Evolutionary conservation across 2,888 invertebrate genomes (phyloP), one percentile per base, ranked within the genome.

Genomic region (Linnaemya vulpina): DNA sequence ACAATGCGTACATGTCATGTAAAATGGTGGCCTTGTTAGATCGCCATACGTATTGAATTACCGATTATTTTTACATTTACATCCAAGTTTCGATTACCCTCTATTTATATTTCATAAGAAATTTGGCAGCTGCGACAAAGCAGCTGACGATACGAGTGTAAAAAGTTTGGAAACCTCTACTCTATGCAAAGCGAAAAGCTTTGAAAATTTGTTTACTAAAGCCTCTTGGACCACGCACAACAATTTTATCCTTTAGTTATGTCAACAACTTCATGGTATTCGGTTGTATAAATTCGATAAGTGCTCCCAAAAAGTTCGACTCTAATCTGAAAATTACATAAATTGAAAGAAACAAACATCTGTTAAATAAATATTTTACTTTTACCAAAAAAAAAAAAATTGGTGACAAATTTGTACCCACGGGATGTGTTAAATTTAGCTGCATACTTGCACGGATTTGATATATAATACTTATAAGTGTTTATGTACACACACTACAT

Each of bases 231-330:
- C 55, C 65, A 46, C 4, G 22, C 35, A 13, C 4, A 60, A 22
- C 15, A 43, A 38, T 3, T 0, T 25, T 73, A 51, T 83, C 63
- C 55, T 84, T 84, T 74, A 84, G 81, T 84, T 73, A 68, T n/a
- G 53, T 35, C 46, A 73, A 67, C 38, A 70, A 46, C 67, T 70
- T 84, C 40, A 62, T 60, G 67, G 62, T 51, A 73, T 70, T 40
- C 70, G 68, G 73, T 84, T 25, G 43, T 40, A 38, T 7, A 62
- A 63, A 25, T 38, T n/a, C 25, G 11, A 22, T 10, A 62, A 73
- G 13, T 8, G n/a, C n/a, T 38, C 5, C n/a, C 60, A 35, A 51
- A 10, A 51, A 51, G 20, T 51, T 60, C 9, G 13, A 17, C 3
- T 35, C n/a, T 9, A 35, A 60, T 35, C 35, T 11, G 9, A n/a